Conservation (phyloP, 2,888 invertebrate genomes). For the Tetragonula carbonaria region DNA sequence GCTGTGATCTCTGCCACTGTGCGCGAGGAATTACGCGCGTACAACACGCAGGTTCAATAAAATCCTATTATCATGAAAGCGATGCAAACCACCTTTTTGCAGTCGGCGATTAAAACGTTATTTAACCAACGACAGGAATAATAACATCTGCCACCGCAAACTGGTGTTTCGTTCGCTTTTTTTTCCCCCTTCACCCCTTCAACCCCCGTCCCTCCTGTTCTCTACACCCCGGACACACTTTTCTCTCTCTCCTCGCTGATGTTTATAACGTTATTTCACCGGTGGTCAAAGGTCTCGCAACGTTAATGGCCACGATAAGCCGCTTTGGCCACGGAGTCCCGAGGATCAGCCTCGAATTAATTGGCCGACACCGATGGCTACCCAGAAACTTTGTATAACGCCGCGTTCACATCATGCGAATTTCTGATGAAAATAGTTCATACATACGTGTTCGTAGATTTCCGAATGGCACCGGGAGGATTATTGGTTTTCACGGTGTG, state of each 20-base stretch:
- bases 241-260: slow-evolving; percentile 2
- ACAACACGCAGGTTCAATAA: slow-evolving; percentile 51
- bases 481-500: not conserved
- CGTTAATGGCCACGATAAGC: slow-evolving; percentile 32
- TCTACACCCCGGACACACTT: not conserved
- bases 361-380: slow-evolving; percentile 29
- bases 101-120: slow-evolving; percentile 36
- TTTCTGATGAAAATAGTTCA: slow-evolving; percentile 11
- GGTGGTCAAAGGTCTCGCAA: slow-evolving; percentile 22
- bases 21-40: slow-evolving; percentile 49
- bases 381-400: slow-evolving; percentile 6
- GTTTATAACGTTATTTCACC: slow-evolving; percentile 25
- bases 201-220: too few relatives aligned
- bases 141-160: slow-evolving; percentile 33
- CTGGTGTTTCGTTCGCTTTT: not conserved
- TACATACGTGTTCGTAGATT: not conserved
- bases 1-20: slow-evolving; percentile 29
- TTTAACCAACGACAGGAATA: slow-evolving; percentile 18
- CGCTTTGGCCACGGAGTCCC: slow-evolving; percentile 18
- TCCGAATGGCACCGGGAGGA: not conserved
- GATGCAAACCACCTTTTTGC: slow-evolving; percentile 31
- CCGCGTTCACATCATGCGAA: slow-evolving; percentile 1
- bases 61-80: slow-evolving; percentile 57
- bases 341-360: slow-evolving; percentile 39
- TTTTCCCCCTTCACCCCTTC: not conserved